phyloP scores from a whole-genome alignment of 2,888 invertebrate species.

The Leptinotarsa juncta region DNA sequence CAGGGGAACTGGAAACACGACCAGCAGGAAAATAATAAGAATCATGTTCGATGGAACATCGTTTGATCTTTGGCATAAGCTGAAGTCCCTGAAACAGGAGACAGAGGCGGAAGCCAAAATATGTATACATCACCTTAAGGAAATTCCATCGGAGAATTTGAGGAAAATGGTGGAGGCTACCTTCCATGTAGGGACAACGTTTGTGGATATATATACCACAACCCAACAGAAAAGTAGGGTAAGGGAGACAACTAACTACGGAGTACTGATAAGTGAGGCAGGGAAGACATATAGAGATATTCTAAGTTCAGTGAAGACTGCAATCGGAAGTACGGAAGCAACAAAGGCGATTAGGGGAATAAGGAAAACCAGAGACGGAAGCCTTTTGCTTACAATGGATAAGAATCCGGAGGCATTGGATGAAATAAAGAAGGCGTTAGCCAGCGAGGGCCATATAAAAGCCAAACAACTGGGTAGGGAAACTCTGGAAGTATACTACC shows the following conservation, averaged over 20 bases:
- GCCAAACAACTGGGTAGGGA: background rate
- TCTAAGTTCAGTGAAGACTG: background rate
- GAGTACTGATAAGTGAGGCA: background rate
- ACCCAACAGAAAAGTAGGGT: no score
- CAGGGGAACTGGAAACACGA: background rate
- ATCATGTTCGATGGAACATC: background rate
- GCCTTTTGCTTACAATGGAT: background rate
- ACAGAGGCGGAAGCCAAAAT: background rate
- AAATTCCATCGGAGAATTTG: background rate
- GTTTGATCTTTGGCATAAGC: background rate
- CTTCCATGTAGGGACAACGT: background rate
- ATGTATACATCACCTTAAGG: background rate
- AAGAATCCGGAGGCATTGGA: background rate
- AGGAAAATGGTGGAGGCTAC: background rate
- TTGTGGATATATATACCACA: background rate
- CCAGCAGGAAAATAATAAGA: background rate
- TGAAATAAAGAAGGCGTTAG: background rate
- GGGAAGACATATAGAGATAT: slow-evolving; percentile 4
- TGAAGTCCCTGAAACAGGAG: background rate
- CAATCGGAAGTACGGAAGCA: background rate
- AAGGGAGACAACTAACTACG: background rate
- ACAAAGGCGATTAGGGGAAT: slow-evolving; percentile 12
- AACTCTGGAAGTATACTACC: background rate
- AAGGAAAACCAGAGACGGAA: slow-evolving; percentile 13
- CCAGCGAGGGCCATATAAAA: background rate